Evolutionary conservation across 2,888 invertebrate species (phyloP).

Genomic region (Drosophila longiperda): DNA sequence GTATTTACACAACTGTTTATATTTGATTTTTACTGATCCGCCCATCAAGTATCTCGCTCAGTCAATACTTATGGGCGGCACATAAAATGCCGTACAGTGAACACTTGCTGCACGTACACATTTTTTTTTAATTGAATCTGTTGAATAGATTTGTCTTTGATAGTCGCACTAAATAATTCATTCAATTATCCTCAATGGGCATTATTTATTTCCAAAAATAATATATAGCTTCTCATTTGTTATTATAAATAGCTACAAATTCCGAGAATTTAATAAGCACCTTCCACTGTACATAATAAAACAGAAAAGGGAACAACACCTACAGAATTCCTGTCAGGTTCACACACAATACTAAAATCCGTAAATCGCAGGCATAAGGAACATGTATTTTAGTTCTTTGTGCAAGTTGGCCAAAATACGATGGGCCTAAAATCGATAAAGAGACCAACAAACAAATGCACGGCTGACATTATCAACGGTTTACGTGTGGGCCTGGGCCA

Average conservation of each 20-base stretch:
- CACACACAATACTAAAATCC: conserved; percentile 27
- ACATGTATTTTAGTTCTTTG: conserved; percentile 47
- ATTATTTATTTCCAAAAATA: neutral
- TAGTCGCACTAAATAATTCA: neutral
- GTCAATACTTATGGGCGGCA: neutral
- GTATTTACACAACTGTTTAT: neutral
- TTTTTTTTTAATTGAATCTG: neutral
- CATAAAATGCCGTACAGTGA: neutral
- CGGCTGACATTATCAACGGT: conserved; percentile 17
- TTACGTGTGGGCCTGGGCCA: conserved; percentile 21
- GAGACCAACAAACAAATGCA: conserved; percentile 28
- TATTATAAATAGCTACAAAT: conserved; percentile 20
- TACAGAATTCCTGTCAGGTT: conserved; percentile 25
- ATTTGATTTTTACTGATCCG: neutral
- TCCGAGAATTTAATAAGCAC: neutral
- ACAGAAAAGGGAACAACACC: conserved; percentile 25
- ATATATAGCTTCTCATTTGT: neutral
- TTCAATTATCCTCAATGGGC: conserved; percentile 10
- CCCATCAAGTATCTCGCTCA: neutral
- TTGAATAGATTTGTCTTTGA: neutral
- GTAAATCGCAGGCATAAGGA: conserved; percentile 45
- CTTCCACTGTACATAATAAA: conserved; percentile 43
- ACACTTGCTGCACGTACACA: neutral
- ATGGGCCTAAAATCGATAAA: conserved; percentile 57
- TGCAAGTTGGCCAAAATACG: neutral